phyloP scores from a whole-genome alignment of 1,140 invertebrate genomes.

The Drosophila tani region DNA sequence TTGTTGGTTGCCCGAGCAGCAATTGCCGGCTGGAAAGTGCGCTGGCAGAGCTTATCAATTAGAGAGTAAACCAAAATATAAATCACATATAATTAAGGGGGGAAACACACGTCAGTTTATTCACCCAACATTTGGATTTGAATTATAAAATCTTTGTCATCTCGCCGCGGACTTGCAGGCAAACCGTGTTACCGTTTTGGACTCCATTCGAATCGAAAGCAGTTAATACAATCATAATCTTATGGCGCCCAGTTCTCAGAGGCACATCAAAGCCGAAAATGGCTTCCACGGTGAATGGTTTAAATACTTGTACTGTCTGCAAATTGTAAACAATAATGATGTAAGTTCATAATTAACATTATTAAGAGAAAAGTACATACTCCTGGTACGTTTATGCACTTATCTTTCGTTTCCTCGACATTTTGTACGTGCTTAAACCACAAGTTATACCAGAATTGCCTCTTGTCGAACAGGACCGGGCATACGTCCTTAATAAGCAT shows the following conservation, averaged over 20 bases:
- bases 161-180: neutral
- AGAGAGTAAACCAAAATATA: neutral
- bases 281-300: neutral
- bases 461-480: neutral
- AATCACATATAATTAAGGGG: neutral
- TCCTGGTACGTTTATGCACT: neutral
- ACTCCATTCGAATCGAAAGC: neutral
- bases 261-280: neutral
- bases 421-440: neutral
- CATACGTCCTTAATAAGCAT: neutral
- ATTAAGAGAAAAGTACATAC: neutral
- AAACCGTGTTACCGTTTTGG: neutral
- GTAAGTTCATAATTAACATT: neutral
- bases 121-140: no score
- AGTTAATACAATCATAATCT: neutral
- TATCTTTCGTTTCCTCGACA: neutral
- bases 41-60: neutral
- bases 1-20: slow-evolving; percentile 60
- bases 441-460: neutral
- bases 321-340: neutral
- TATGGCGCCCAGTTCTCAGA: neutral
- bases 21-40: slow-evolving; percentile 33
- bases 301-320: neutral
- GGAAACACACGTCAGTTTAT: no score
- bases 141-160: no score